Evolutionary conservation across 2,113 vertebrate species (phyloP).

Genomic region (Cryptotis parvus): DNA sequence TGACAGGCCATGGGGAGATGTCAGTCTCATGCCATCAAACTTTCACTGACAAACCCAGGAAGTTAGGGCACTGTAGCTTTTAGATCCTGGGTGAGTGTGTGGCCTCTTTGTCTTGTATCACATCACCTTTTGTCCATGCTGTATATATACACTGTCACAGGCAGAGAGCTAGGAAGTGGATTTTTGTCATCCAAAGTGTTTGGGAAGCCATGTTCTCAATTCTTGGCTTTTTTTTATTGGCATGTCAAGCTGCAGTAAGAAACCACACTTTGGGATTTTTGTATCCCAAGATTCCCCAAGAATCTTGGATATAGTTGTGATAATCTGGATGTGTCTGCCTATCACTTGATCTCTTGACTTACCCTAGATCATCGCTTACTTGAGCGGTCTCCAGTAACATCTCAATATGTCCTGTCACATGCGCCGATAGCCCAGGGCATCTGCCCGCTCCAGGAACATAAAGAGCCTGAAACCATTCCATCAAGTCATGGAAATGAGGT

Average conservation of each 20-base stretch:
- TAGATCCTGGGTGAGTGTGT: not conserved
- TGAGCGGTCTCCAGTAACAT: no score
- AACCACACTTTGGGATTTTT: slow-evolving; percentile 72
- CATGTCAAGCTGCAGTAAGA: slow-evolving; percentile 45
- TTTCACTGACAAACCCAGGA: not conserved
- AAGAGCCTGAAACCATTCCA: no score
- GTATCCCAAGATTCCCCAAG: slow-evolving; percentile 44
- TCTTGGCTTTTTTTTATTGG: slow-evolving; percentile 77
- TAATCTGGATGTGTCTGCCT: not conserved
- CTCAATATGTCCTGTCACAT: no score
- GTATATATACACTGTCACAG: not conserved
- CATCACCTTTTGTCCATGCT: not conserved
- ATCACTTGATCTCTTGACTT: no score
- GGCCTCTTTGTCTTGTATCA: not conserved
- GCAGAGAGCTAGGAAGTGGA: slow-evolving; percentile 38
- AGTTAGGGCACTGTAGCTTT: not conserved
- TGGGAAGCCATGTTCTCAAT: slow-evolving; percentile 66
- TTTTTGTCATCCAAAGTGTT: slow-evolving; percentile 76
- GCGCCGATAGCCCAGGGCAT: no score
- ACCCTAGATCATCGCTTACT: no score
- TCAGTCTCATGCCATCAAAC: not conserved
- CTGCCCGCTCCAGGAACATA: no score
- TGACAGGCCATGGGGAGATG: not conserved
- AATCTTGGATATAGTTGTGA: slow-evolving; percentile 22
- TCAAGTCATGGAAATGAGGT: no score